Conservation (phyloP, 2,797 vertebrate genomes). For the Morus bassanus region DNA sequence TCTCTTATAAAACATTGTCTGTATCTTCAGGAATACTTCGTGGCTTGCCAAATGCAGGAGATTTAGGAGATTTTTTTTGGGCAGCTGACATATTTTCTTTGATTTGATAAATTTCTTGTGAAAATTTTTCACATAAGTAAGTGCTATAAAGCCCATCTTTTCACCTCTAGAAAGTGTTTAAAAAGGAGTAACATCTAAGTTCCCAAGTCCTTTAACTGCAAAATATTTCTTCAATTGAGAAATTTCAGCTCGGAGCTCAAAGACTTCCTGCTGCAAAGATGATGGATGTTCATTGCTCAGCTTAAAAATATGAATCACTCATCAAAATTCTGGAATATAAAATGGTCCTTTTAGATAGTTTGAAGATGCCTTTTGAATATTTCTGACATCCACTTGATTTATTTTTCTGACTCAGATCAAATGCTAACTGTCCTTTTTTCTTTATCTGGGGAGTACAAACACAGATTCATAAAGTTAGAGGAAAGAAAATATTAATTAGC, state of each 20-base stretch:
- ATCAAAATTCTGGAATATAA: slow-evolving; percentile 18
- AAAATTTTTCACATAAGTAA: not conserved
- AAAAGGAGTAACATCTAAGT: not conserved
- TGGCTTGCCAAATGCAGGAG: not conserved
- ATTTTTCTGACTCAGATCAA: not conserved
- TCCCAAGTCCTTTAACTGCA: not conserved
- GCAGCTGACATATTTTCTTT: not conserved
- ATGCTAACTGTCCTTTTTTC: not conserved
- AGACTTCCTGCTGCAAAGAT: not conserved
- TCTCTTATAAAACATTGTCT: not conserved
- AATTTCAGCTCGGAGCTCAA: not conserved
- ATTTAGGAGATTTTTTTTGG: not conserved
- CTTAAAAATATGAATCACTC: slow-evolving; percentile 9
- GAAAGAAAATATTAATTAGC: slow-evolving; percentile 2
- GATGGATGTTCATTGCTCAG: not conserved
- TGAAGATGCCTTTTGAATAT: not conserved
- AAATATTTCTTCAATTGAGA: slow-evolving; percentile 11
- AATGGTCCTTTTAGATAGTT: not conserved
- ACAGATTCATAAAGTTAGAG: not conserved
- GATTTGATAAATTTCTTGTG: not conserved
- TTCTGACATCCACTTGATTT: not conserved
- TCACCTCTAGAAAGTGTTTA: not conserved
- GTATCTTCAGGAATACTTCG: not conserved
- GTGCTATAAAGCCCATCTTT: not conserved
- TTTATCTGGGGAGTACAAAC: not conserved